A percentile compares a stretch with the other conserved stretches of the same genome.
phyloP scores from a whole-genome alignment of 2,888 invertebrate genomes.

The Drosophila acutilabella region DNA sequence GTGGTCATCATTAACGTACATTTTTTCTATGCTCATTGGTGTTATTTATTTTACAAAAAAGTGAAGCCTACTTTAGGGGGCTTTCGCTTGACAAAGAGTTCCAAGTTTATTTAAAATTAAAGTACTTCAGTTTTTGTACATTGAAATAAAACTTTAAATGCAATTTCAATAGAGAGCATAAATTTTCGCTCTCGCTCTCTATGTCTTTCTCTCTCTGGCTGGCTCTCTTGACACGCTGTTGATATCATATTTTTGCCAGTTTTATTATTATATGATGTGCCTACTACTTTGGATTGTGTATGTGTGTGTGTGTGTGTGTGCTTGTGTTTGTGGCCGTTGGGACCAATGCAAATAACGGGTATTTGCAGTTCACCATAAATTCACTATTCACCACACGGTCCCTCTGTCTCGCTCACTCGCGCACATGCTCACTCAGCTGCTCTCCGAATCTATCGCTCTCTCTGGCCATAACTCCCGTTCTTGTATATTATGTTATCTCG shows the following conservation, averaged over 20 bases:
- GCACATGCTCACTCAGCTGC: conserved; percentile 28
- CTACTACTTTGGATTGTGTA: conserved; percentile 38
- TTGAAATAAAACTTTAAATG: conserved; percentile 25
- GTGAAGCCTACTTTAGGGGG: conserved; percentile 62
- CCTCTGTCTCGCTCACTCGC: conserved; percentile 2
- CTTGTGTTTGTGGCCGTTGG: conserved; percentile 19
- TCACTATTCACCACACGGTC: conserved; percentile 24
- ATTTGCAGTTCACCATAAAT: conserved; percentile 47
- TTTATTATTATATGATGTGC: conserved; percentile 73
- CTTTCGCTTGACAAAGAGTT: conserved; percentile 1
- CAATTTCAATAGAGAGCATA: conserved; percentile 23
- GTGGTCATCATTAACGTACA: conserved; percentile 36
- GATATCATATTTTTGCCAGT: conserved; percentile 80
- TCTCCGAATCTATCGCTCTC: conserved; percentile 19
- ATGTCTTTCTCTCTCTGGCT: conserved; percentile 10
- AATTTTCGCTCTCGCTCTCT: conserved; percentile 7
- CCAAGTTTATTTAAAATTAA: conserved; percentile 6
- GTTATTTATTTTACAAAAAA: background rate
- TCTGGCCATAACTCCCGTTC: conserved; percentile 37
- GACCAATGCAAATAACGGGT: conserved; percentile 59
- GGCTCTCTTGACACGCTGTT: conserved; percentile 72
- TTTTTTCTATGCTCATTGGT: background rate
- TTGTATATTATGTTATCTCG: conserved; percentile 69
- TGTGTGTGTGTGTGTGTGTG: conserved; percentile 17
- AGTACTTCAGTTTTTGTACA: background rate